Evolutionary conservation across 2,888 invertebrate genomes (phyloP).

Genomic region (Ceratothoa steindachneri): DNA sequence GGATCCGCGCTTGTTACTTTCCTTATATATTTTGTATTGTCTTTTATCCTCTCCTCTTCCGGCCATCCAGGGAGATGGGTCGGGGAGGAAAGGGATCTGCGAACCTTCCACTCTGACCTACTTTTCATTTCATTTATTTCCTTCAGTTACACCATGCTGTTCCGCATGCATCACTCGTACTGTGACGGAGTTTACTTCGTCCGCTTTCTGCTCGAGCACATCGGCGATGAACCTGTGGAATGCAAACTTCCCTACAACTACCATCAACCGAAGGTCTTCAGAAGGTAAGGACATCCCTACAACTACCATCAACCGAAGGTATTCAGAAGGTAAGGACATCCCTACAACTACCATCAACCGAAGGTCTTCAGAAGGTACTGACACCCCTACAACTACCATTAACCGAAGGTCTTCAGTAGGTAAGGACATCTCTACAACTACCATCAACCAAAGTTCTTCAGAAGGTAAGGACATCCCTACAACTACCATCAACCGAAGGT

Average conservation of each 20-base stretch:
- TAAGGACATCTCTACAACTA: neutral
- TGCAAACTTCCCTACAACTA: conserved; percentile 6
- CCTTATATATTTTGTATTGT: no score
- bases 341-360: conserved; percentile 10
- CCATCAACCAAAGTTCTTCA: neutral
- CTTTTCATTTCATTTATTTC: neutral
- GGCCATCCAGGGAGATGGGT: no score
- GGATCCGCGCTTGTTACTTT: no score
- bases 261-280: neutral
- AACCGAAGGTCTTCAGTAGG: neutral
- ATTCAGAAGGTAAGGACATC: neutral
- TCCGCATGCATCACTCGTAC: neutral
- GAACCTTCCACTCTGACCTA: no score
- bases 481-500: neutral
- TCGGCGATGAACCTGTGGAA: neutral
- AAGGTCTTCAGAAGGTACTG: neutral
- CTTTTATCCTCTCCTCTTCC: no score
- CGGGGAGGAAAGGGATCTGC: no score
- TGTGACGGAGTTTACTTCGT: neutral
- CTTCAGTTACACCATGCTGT: neutral
- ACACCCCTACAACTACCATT: conserved; percentile 5
- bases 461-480: neutral
- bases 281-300: neutral
- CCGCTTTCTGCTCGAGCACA: neutral
- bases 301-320: conserved; percentile 9